Percentiles rank a stretch among this genome's conserved stretches.
These are phyloP conservation scores for Myiotriccus ornatus DNA, from an alignment of 2,797 vertebrate species.

Conservation along the genomic window DNA sequence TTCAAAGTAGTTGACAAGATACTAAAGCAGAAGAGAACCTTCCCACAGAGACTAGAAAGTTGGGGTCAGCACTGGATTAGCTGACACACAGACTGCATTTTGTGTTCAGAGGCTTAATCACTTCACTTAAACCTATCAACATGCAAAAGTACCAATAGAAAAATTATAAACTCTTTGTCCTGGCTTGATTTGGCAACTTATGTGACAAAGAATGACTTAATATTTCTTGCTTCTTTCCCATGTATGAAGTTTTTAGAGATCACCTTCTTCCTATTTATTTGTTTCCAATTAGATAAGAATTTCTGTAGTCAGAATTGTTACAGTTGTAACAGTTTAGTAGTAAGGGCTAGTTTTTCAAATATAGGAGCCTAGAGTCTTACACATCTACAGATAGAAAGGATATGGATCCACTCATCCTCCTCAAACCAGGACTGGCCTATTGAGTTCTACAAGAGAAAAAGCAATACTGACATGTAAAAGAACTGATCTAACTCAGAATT, in stretches of 20 bases:
- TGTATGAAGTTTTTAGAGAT: neutral
- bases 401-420: neutral
- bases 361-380: neutral
- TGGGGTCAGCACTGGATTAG: conserved; percentile 7
- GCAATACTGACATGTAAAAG: neutral
- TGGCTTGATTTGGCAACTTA: neutral
- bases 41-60: neutral
- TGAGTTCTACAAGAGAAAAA: neutral
- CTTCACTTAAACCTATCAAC: neutral
- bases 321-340: neutral
- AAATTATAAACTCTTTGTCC: neutral
- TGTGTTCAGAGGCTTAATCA: neutral
- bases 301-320: neutral
- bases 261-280: neutral
- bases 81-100: neutral
- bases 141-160: neutral
- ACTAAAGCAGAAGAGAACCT: neutral
- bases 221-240: neutral
- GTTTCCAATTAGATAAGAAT: neutral
- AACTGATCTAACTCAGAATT: neutral
- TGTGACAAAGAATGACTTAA: neutral
- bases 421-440: neutral
- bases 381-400: neutral
- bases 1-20: conserved; percentile 11
- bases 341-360: neutral